Conservation (phyloP, 2,797 vertebrate species). For the Macropus fuliginosus region DNA sequence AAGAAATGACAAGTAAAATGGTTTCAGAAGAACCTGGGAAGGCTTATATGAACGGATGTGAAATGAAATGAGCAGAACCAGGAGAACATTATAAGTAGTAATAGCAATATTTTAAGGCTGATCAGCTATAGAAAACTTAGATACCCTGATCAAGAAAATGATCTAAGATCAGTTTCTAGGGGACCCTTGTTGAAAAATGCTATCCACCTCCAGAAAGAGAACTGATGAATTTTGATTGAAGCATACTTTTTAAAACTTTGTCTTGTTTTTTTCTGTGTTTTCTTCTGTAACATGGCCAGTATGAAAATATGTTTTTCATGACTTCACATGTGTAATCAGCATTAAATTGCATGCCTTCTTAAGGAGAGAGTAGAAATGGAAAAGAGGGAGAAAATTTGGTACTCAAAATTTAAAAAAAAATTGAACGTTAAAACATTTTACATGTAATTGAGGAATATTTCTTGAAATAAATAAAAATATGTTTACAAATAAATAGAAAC, state of each 20-base stretch:
- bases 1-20: not conserved
- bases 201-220: not conserved
- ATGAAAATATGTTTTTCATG: not conserved
- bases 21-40: not conserved
- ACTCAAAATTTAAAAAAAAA: not conserved
- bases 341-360: not conserved
- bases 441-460: not conserved
- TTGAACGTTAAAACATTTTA: not conserved
- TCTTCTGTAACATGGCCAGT: not conserved
- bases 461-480: not conserved
- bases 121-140: not conserved
- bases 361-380: not conserved
- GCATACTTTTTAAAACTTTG: not conserved
- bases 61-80: not conserved
- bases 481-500: not conserved
- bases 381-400: not conserved
- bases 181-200: not conserved
- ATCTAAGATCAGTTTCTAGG: not conserved
- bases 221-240: not conserved
- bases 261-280: not conserved
- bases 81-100: not conserved
- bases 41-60: not conserved
- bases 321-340: not conserved
- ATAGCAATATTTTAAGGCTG: not conserved
- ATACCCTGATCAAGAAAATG: not conserved